Conservation (phyloP, 2,888 invertebrate species). For the Caradrina kadenii region DNA sequence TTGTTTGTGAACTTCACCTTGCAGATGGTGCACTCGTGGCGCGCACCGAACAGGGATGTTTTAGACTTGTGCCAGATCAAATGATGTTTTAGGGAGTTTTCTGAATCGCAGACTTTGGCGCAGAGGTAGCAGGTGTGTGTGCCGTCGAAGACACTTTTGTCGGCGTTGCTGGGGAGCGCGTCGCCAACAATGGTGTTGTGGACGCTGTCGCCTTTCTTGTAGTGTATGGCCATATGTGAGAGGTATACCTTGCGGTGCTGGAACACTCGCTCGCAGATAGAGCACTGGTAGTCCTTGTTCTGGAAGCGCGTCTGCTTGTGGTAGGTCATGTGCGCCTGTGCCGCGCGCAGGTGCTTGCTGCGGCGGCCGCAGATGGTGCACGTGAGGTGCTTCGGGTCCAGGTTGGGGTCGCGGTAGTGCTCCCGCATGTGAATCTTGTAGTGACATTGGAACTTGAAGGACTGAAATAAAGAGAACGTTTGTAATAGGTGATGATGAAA, state of each 20-base stretch:
- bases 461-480: constrained; percentile 71
- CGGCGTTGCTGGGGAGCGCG: constrained; percentile 66
- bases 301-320: constrained; percentile 88
- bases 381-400: constrained; percentile 83
- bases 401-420: constrained; percentile 82
- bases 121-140: constrained; percentile 84
- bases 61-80: constrained; percentile 86
- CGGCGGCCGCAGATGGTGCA: constrained; percentile 85
- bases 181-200: constrained; percentile 81
- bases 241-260: constrained; percentile 84
- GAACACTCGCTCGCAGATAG: constrained; percentile 87
- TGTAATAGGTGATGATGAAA: neutral
- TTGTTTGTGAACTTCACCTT: constrained; percentile 87
- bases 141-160: constrained; percentile 73
- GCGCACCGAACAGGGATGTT: constrained; percentile 81
- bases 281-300: constrained; percentile 87
- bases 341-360: constrained; percentile 87
- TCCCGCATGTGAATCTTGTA: constrained; percentile 86
- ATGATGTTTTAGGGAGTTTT: constrained; percentile 84
- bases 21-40: constrained; percentile 87
- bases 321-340: constrained; percentile 86
- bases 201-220: constrained; percentile 84
- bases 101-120: constrained; percentile 85
- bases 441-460: constrained; percentile 85
- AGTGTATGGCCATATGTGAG: constrained; percentile 87